Conservation (phyloP, 2,113 vertebrate species). For the Ptyas mucosa region DNA sequence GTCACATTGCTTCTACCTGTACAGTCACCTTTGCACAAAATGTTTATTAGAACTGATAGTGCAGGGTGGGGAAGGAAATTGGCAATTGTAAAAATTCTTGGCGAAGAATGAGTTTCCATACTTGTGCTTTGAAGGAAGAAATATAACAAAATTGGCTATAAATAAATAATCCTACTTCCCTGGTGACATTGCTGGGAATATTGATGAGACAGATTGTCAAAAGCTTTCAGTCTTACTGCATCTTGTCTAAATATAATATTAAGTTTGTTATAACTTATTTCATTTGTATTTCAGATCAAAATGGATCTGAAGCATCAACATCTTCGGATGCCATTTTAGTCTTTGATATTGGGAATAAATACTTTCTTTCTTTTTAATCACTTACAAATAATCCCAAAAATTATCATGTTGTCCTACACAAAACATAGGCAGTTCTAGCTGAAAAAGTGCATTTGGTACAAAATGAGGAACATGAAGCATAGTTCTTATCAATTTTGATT, state of each 20-base stretch:
- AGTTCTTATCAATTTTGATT: background rate
- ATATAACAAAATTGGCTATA: conserved; percentile 49
- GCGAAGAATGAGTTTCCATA: background rate
- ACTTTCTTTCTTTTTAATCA: background rate
- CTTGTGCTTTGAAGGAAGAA: conserved; percentile 38
- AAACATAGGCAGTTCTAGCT: background rate
- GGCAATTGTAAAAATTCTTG: conserved; percentile 12
- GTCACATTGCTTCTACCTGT: background rate
- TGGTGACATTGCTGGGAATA: conserved; percentile 41
- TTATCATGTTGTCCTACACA: background rate
- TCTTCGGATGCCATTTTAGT: background rate
- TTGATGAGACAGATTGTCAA: conserved; percentile 32
- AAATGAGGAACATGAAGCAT: background rate
- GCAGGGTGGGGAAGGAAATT: background rate
- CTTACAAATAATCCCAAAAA: background rate
- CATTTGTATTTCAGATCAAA: background rate
- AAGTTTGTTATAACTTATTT: background rate
- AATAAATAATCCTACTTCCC: conserved; percentile 15
- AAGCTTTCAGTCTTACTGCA: background rate
- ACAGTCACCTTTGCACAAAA: background rate
- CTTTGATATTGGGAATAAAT: background rate
- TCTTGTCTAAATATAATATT: background rate
- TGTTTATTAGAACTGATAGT: background rate
- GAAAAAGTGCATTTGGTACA: background rate
- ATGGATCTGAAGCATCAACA: background rate